Evolutionary conservation across 2,113 vertebrate species (phyloP).

Genomic region (Trogon surrucura): DNA sequence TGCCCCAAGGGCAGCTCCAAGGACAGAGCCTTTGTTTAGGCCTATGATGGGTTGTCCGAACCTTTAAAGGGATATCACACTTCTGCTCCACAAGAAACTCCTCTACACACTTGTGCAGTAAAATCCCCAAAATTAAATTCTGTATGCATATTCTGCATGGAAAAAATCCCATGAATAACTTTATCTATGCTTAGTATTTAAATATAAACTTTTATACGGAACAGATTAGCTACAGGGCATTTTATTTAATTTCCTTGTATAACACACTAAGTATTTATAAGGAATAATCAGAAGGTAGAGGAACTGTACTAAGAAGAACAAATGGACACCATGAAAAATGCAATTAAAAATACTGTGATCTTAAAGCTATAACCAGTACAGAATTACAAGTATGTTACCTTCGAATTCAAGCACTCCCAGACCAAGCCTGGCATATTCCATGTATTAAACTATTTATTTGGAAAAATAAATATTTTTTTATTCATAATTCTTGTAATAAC

Average conservation of each 20-base stretch:
- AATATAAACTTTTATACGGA: conserved; percentile 55
- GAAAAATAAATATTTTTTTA: neutral
- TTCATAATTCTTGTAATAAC: neutral
- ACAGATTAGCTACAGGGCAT: neutral
- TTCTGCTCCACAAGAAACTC: no score
- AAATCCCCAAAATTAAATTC: conserved; percentile 45
- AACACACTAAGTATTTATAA: neutral
- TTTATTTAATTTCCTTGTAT: conserved; percentile 56
- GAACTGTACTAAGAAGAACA: conserved; percentile 27
- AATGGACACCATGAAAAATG: neutral
- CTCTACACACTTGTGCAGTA: neutral
- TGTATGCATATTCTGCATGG: neutral
- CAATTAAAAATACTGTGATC: neutral
- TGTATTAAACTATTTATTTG: neutral
- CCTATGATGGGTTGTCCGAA: no score
- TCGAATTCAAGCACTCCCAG: neutral
- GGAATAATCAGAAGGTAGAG: conserved; percentile 2
- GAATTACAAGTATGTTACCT: neutral
- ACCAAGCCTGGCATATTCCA: neutral
- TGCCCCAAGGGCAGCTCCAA: no score
- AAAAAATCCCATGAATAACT: conserved; percentile 50
- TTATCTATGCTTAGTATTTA: conserved; percentile 55
- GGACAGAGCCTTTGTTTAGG: no score
- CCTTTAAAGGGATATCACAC: no score
- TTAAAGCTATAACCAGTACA: neutral